Evolutionary conservation across 2,797 vertebrate species (phyloP).

Genomic region (Hozukius guyotensis): DNA sequence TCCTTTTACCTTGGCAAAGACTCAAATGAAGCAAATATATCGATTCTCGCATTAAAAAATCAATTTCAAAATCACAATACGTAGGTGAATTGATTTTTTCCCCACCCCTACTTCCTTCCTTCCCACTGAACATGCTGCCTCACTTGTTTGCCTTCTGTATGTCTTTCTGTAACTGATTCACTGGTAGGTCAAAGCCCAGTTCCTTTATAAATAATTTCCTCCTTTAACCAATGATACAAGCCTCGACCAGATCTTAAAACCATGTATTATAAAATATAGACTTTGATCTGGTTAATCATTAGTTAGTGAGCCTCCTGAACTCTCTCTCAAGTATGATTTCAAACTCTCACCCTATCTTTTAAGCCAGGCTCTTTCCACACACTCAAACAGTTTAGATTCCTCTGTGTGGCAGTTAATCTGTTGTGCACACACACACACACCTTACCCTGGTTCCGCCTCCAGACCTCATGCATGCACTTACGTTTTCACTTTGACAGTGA

Average conservation of each 20-base stretch:
- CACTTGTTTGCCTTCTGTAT: conserved; percentile 14
- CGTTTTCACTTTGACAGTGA: conserved; percentile 83
- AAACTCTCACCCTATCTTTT: neutral
- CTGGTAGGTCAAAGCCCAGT: neutral
- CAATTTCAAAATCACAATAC: no score
- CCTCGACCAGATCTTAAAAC: neutral
- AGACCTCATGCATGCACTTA: conserved; percentile 69
- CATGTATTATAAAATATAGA: conserved; percentile 14
- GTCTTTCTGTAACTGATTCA: neutral
- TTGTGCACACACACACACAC: conserved; percentile 32
- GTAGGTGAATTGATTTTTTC: no score
- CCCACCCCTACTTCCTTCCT: conserved; percentile 2
- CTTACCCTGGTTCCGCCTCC: conserved; percentile 71
- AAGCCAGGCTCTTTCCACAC: neutral
- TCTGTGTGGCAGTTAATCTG: conserved; percentile 54
- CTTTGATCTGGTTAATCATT: conserved; percentile 59
- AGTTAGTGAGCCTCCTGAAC: neutral
- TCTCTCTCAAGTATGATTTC: neutral
- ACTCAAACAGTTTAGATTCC: conserved; percentile 1
- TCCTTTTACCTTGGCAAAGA: no score
- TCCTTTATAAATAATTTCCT: neutral
- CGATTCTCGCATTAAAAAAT: no score
- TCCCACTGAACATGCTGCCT: conserved; percentile 18
- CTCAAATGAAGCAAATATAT: no score
- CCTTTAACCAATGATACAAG: neutral